Evolutionary conservation across 2,797 vertebrate species (phyloP).

Genomic region (Salmo trutta): DNA sequence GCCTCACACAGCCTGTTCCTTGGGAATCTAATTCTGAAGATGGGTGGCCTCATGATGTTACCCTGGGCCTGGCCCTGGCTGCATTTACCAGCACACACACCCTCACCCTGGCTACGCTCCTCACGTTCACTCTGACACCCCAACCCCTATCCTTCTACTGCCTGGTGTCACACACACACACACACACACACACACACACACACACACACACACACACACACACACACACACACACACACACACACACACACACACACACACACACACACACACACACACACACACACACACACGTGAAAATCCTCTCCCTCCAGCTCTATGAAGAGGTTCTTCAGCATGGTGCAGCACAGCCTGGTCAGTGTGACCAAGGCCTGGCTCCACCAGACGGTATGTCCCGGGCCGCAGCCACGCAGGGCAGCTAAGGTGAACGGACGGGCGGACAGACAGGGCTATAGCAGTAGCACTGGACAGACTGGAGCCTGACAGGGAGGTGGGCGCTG

Average conservation of each 20-base stretch:
- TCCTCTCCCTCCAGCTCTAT: conserved; percentile 40
- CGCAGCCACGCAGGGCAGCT: background rate
- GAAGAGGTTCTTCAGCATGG: conserved; percentile 73
- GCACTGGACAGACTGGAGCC: background rate
- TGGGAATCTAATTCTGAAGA: conserved; percentile 3
- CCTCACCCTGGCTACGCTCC: background rate
- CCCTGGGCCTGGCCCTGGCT: background rate
- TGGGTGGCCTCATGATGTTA: background rate
- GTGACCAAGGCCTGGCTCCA: conserved; percentile 63
- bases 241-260: too few relatives aligned
- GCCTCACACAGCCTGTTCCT: conserved; percentile 5
- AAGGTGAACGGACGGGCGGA: conserved; percentile 35
- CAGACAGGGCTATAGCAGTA: background rate
- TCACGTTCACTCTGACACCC: conserved; percentile 37
- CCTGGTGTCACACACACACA: conserved; percentile 29
- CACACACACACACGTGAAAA: conserved; percentile 5
- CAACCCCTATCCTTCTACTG: conserved; percentile 37
- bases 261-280: too few relatives aligned
- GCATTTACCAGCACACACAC: background rate
- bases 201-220: too few relatives aligned
- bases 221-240: too few relatives aligned
- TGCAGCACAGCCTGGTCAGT: conserved; percentile 69
- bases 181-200: too few relatives aligned
- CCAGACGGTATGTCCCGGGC: conserved; percentile 28
- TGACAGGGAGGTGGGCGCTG: conserved; percentile 8